A percentile compares a stretch with the other conserved stretches of the same genome.
phyloP scores from a whole-genome alignment of 2,797 vertebrate genomes.

The Natrix natrix region DNA sequence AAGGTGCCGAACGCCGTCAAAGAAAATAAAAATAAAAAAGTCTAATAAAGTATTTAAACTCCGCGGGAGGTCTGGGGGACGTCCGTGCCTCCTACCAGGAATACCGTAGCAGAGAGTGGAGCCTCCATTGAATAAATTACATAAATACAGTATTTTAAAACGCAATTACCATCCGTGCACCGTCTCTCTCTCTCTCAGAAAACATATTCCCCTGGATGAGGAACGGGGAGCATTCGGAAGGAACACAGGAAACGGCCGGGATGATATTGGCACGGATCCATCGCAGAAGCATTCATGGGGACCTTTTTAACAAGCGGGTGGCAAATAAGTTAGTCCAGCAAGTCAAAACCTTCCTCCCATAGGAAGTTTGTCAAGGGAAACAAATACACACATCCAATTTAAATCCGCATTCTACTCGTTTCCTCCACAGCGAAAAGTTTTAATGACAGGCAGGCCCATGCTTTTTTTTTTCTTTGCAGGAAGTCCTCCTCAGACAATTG shows the following conservation, averaged over 20 bases:
- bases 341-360: neutral
- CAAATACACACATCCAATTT: neutral
- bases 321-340: neutral
- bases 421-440: conserved; percentile 32
- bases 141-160: neutral
- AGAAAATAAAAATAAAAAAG: neutral
- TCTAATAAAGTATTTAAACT: neutral
- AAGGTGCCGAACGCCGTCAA: neutral
- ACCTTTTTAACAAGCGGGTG: neutral
- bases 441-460: neutral
- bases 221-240: neutral
- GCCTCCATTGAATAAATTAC: neutral
- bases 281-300: accelerated
- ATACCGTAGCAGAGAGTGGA: neutral
- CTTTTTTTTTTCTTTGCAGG: neutral
- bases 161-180: neutral
- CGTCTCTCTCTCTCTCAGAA: neutral
- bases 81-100: neutral
- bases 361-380: accelerated
- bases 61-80: neutral
- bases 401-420: neutral
- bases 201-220: neutral
- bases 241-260: neutral
- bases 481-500: too few species aligned
- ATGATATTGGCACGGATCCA: neutral